phyloP scores from a whole-genome alignment of 2,113 vertebrate species.

The Plecotus auritus region DNA sequence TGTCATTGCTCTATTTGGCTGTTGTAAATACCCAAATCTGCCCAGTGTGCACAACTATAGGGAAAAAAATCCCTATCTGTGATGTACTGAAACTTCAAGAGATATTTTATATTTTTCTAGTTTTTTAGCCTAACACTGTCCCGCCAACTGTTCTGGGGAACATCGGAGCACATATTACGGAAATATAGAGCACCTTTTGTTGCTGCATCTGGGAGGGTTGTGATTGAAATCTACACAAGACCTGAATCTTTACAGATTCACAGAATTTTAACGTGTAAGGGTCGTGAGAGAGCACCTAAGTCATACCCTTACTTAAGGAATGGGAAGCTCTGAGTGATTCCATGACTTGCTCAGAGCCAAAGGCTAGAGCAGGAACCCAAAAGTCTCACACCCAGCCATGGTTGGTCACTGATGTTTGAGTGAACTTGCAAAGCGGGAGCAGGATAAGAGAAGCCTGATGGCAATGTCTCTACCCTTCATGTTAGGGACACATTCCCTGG shows the following conservation, averaged over 20 bases:
- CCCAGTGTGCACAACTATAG: neutral
- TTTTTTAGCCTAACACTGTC: neutral
- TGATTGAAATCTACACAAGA: neutral
- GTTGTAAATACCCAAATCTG: neutral
- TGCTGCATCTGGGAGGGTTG: neutral
- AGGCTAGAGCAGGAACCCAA: neutral
- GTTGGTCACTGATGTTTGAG: neutral
- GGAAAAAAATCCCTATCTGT: neutral
- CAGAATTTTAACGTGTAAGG: neutral
- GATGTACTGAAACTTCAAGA: neutral
- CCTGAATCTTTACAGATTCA: neutral
- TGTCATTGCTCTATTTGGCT: neutral
- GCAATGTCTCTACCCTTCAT: neutral
- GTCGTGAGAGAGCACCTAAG: neutral
- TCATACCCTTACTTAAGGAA: neutral
- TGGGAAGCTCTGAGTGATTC: neutral
- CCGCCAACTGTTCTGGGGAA: neutral
- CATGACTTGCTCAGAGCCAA: neutral
- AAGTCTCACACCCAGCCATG: neutral
- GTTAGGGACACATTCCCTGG: neutral
- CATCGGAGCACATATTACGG: neutral
- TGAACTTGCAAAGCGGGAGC: neutral
- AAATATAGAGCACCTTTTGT: neutral
- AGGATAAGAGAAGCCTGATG: neutral
- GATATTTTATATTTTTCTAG: neutral